Conservation (phyloP, 2,113 vertebrate species). For the Edolisoma coerulescens region DNA sequence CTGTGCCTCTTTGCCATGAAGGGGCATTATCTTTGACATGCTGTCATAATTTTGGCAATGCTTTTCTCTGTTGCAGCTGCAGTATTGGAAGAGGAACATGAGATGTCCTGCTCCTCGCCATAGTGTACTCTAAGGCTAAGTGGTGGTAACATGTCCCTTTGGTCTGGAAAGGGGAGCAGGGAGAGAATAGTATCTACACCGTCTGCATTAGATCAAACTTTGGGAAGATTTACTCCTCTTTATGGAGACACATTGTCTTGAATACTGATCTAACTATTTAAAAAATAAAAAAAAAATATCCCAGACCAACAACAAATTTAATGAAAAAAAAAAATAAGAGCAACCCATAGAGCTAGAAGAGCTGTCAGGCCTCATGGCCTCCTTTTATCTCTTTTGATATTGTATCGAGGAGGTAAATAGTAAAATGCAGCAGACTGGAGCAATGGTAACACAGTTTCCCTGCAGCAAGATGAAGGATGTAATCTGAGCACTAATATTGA, state of each 20-base stretch:
- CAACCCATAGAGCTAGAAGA: background rate
- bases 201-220: background rate
- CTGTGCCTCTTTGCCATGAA: background rate
- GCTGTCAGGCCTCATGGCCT: background rate
- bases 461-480: background rate
- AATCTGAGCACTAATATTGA: background rate
- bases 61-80: background rate
- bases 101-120: background rate
- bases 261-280: background rate
- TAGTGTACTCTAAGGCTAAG: background rate
- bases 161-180: background rate
- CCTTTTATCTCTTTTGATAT: background rate
- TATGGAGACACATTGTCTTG: background rate
- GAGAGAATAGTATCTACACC: background rate
- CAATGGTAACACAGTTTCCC: background rate
- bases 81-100: background rate
- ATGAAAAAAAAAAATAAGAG: background rate
- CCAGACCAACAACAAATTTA: background rate
- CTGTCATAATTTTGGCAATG: background rate
- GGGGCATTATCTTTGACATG: background rate
- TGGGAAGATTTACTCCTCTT: background rate
- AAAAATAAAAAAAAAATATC: background rate
- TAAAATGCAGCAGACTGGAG: background rate
- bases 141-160: background rate
- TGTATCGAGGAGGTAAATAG: background rate